A percentile compares a stretch with the other conserved stretches of the same genome.
phyloP scores from a whole-genome alignment of 2,888 invertebrate species.

The Galeruca laticollis region DNA sequence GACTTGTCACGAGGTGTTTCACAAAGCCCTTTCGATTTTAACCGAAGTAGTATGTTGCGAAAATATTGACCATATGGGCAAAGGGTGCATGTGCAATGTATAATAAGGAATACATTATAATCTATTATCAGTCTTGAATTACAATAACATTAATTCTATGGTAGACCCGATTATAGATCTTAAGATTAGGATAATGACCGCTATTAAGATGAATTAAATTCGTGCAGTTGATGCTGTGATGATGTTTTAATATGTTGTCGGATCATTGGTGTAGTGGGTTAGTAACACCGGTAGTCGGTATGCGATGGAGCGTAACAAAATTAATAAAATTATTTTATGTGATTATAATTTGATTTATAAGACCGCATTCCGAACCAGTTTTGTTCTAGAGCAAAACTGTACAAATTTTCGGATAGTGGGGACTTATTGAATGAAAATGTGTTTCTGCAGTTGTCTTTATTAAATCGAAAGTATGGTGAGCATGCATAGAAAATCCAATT shows the following conservation, averaged over 20 bases:
- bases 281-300: slow-evolving; percentile 28
- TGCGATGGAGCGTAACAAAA: slow-evolving; percentile 18
- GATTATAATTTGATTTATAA: background rate
- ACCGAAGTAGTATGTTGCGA: slow-evolving; percentile 14
- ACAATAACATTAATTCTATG: slow-evolving; percentile 22
- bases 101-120: too few relatives aligned
- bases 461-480: too few relatives aligned
- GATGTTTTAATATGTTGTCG: slow-evolving; percentile 58
- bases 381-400: background rate
- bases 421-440: too few relatives aligned
- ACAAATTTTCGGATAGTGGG: too few relatives aligned
- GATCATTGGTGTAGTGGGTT: slow-evolving; percentile 27
- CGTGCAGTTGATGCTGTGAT: slow-evolving; percentile 58
- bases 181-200: slow-evolving; percentile 56
- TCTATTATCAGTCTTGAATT: too few relatives aligned
- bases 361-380: background rate
- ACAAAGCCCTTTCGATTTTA: slow-evolving; percentile 24
- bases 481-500: too few relatives aligned
- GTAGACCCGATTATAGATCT: slow-evolving; percentile 46
- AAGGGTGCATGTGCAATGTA: background rate
- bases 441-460: too few relatives aligned
- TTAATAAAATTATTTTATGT: slow-evolving; percentile 2
- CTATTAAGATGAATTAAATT: slow-evolving; percentile 61
- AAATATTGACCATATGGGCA: slow-evolving; percentile 30
- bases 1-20: slow-evolving; percentile 31